phyloP scores from a whole-genome alignment of 2,113 vertebrate species.

The Sylvia atricapilla region DNA sequence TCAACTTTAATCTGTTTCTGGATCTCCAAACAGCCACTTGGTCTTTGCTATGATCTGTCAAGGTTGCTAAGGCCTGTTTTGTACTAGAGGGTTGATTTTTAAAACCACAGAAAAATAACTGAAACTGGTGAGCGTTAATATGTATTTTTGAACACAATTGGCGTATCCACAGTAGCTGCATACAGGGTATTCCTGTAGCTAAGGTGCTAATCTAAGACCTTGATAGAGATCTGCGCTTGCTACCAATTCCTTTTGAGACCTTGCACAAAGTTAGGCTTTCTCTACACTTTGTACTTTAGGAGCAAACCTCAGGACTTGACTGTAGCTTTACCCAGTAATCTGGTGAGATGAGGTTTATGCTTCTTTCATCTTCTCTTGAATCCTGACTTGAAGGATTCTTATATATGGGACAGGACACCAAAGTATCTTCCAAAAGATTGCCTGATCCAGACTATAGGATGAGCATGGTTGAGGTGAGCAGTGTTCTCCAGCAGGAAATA shows the following conservation, averaged over 20 bases:
- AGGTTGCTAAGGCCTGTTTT: not conserved
- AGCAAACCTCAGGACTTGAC: not conserved
- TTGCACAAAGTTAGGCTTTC: not conserved
- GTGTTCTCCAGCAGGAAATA: not conserved
- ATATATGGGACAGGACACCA: not conserved
- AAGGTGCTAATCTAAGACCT: not conserved
- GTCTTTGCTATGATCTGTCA: not conserved
- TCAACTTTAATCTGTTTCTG: not conserved
- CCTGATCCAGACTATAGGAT: not conserved
- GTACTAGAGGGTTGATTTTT: not conserved
- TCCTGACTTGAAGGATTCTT: not conserved
- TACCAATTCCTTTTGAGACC: not conserved
- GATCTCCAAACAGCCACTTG: not conserved
- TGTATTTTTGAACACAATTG: not conserved
- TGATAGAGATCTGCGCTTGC: not conserved
- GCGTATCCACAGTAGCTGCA: not conserved
- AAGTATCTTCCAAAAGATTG: not conserved
- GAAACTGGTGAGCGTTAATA: accelerated
- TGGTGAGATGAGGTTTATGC: not conserved
- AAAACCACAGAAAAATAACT: not conserved
- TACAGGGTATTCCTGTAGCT: not conserved
- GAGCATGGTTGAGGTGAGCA: not conserved
- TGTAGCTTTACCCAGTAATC: not conserved
- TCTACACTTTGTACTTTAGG: not conserved
- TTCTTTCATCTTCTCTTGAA: not conserved